These are phyloP conservation scores for Drosophila rhopaloa DNA, from an alignment of 1,140 invertebrate genomes.

Conservation along the genomic window DNA sequence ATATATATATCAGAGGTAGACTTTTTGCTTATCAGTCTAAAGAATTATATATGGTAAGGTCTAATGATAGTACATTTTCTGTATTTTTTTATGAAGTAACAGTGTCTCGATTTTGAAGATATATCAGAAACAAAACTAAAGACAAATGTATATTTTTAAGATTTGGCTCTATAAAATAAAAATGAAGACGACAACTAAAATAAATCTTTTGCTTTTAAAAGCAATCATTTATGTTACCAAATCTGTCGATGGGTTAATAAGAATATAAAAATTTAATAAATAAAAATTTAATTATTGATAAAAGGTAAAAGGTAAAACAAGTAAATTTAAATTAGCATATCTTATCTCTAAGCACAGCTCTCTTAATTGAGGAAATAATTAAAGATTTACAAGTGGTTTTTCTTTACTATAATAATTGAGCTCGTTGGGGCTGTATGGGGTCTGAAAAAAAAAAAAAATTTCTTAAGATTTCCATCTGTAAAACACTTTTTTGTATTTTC, in stretches of 20 bases:
- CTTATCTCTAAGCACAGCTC: not conserved
- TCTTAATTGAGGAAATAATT: not conserved
- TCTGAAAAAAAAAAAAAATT: slow-evolving; percentile 5
- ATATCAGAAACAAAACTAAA: too few species aligned
- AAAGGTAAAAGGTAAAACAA: not conserved
- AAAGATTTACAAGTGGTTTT: slow-evolving; percentile 1
- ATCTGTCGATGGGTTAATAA: too few species aligned
- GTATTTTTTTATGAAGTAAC: too few species aligned
- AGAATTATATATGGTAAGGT: too few species aligned
- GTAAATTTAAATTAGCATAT: slow-evolving; percentile 4
- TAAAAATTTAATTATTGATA: not conserved
- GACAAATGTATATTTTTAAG: too few species aligned
- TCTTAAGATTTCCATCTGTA: slow-evolving; percentile 29
- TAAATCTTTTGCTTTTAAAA: too few species aligned
- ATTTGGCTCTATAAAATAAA: too few species aligned
- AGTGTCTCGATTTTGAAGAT: too few species aligned
- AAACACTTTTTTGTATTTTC: slow-evolving; percentile 2
- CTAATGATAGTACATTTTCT: too few species aligned
- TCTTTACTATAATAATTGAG: not conserved
- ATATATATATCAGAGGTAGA: not conserved
- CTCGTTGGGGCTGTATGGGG: not conserved
- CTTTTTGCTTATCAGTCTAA: too few species aligned
- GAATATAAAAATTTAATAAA: not conserved
- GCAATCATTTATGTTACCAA: too few species aligned
- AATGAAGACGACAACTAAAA: too few species aligned